Percentiles rank a stretch among this genome's conserved stretches.
phyloP scores from a whole-genome alignment of 2,797 vertebrate species.

The Ctenopoma multispine region DNA sequence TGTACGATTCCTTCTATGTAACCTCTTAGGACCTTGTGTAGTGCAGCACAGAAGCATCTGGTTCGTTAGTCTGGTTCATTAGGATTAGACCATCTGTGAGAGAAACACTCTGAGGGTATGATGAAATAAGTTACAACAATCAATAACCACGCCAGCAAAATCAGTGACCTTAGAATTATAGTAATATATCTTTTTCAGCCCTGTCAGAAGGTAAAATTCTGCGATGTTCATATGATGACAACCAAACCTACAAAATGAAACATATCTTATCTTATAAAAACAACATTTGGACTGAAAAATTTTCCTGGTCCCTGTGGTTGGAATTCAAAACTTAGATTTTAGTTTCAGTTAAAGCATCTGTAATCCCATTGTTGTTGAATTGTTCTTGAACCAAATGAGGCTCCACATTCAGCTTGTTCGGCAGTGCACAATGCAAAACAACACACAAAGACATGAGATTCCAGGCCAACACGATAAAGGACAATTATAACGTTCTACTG shows the following conservation, averaged over 20 bases:
- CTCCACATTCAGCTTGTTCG: constrained; percentile 9
- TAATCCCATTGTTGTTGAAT: background rate
- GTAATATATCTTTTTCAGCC: constrained; percentile 23
- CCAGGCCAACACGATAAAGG: constrained; percentile 35
- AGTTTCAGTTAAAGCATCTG: background rate
- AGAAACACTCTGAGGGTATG: constrained; percentile 37
- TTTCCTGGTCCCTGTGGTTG: background rate
- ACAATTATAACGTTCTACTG: constrained; percentile 38
- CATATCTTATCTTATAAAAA: background rate
- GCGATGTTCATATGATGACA: background rate
- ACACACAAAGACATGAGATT: constrained; percentile 19
- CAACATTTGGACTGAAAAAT: constrained; percentile 1
- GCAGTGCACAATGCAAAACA: constrained; percentile 9
- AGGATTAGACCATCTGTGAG: constrained; percentile 68
- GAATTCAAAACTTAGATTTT: constrained; percentile 1
- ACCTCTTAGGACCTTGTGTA: constrained; percentile 37
- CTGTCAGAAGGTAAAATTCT: background rate
- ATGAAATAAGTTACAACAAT: constrained; percentile 33
- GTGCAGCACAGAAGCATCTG: constrained; percentile 47
- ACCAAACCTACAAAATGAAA: background rate
- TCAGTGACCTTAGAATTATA: constrained; percentile 27
- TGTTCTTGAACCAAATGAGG: constrained; percentile 7
- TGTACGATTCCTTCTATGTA: constrained; percentile 29
- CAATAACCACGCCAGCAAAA: constrained; percentile 30
- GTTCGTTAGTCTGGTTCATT: constrained; percentile 66